Evolutionary conservation across 1,140 invertebrate species (phyloP), one percentile per base, ranked within the genome.

Genomic region (Megalopta genalis): DNA sequence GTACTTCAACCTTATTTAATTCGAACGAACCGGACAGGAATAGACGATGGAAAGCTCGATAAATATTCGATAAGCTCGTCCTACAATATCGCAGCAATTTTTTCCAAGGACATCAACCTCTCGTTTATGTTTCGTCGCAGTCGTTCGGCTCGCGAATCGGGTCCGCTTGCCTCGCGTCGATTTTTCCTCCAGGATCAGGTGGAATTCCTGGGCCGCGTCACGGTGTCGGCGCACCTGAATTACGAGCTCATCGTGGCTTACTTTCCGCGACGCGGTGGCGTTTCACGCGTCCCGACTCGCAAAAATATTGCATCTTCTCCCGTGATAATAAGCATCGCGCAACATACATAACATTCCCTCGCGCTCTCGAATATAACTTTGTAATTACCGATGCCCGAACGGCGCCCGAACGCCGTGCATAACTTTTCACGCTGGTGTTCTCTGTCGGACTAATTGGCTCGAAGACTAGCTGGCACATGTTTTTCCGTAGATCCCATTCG

Each of bases 361-460:
- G 9, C 4, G 10, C 9, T 16, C 21, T 46, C 10, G 18, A 18
- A 37, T 27, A 3, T 59, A 18, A 76, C 52, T 23, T 67, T 32
- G 74, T 59, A 76, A 76, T 76, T 76, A 46, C 65, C 49, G 25
- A 68, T 32, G 25, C 18, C 37, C 74, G 74, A 76, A 68, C 8
- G 1, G 2, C 39, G 16, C 52, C n/a, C 5, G 8, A 39, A 25
- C 39, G 16, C 59, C 70, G 3, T 16, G 59, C 25, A 32, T 49
- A 23, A 46, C 46, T 60, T 69, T 32, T 14, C 23, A 49, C 18
- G 25, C 21, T 7, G 12, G 39, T 32, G 32, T 46, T 59, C 42
- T 42, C 25, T 67, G 67, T 68, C 54, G 2, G 37, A 66, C 21
- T 60, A 76, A 76, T 76, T 76, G 39, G 54, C 54, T 46, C 6